phyloP scores from a whole-genome alignment of 2,113 vertebrate species.

The Aptenodytes forsteri region DNA sequence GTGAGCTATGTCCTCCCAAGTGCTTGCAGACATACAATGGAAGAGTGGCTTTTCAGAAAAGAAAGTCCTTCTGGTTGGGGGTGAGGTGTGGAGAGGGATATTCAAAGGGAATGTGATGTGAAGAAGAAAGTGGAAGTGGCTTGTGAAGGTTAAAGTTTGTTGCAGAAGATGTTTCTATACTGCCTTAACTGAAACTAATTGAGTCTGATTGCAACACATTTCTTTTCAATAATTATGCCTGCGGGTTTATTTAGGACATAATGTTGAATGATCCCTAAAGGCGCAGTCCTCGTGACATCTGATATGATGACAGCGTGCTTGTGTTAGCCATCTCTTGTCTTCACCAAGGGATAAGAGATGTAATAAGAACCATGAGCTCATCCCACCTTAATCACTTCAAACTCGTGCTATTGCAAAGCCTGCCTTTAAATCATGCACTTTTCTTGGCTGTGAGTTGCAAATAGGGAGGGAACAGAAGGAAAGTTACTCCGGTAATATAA shows the following conservation, averaged over 20 bases:
- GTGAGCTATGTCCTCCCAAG: neutral
- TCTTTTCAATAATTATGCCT: conserved; percentile 27
- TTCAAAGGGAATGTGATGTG: neutral
- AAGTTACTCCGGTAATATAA: neutral
- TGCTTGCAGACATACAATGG: neutral
- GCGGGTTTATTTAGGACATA: neutral
- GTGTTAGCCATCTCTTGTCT: neutral
- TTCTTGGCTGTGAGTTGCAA: neutral
- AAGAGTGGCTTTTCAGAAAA: neutral
- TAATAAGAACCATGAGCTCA: neutral
- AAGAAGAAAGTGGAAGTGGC: neutral
- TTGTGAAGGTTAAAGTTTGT: neutral
- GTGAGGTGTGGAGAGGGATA: neutral
- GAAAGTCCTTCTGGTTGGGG: neutral
- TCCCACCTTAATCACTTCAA: neutral
- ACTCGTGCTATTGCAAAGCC: neutral
- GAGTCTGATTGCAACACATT: neutral
- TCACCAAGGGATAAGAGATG: neutral
- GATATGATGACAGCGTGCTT: rapidly evolving
- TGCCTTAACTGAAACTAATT: neutral
- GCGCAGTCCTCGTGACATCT: neutral
- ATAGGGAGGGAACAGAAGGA: neutral
- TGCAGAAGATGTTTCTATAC: neutral
- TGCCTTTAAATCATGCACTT: neutral
- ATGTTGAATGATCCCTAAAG: neutral